phyloP scores from a whole-genome alignment of 2,888 invertebrate genomes.

The Pegoplata infirma region DNA sequence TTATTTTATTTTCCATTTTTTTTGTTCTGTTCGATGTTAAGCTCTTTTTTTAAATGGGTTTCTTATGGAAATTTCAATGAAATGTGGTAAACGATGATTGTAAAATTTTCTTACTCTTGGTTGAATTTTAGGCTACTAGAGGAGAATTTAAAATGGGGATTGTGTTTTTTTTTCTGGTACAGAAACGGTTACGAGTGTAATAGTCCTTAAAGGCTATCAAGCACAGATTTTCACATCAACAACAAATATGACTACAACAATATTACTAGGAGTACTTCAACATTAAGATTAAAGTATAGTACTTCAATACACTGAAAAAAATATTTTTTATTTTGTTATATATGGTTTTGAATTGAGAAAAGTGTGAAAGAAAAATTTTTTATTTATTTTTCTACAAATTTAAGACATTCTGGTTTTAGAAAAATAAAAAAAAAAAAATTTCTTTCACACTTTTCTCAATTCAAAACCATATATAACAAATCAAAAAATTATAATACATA shows the following conservation, averaged over 20 bases:
- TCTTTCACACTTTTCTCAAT: no score
- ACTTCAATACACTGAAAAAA: no score
- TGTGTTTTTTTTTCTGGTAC: not conserved
- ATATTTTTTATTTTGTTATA: no score
- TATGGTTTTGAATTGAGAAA: no score
- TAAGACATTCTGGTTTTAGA: no score
- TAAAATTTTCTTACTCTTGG: conserved; percentile 54
- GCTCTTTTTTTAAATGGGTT: conserved; percentile 68
- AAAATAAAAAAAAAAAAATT: no score
- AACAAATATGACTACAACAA: conserved; percentile 39
- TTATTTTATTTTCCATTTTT: conserved; percentile 1
- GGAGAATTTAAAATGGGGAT: conserved; percentile 56
- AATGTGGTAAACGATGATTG: conserved; percentile 65
- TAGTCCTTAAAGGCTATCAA: conserved; percentile 66
- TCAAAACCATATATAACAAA: no score
- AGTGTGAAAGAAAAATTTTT: no score
- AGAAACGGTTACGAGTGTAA: conserved; percentile 36
- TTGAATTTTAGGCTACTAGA: conserved; percentile 54
- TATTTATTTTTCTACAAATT: no score
- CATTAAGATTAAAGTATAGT: conserved; percentile 34
- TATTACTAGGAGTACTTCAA: not conserved
- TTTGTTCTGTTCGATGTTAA: conserved; percentile 35
- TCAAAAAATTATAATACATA: no score
- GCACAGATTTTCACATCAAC: conserved; percentile 69
- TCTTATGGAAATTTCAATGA: conserved; percentile 73